phyloP scores from a whole-genome alignment of 2,797 vertebrate genomes.

The Merluccius polli region DNA sequence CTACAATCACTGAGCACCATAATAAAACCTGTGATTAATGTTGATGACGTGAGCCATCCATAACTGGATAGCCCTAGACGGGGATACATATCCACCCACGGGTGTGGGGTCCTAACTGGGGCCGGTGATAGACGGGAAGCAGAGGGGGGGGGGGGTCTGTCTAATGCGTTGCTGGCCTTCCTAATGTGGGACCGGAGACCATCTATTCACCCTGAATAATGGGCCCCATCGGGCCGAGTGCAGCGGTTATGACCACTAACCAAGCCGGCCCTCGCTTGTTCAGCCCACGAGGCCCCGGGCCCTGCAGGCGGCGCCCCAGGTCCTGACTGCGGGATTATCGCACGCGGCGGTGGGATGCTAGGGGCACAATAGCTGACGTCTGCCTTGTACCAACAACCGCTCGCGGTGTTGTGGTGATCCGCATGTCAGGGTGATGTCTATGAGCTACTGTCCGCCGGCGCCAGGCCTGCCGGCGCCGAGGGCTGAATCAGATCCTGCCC shows the following conservation, averaged over 20 bases:
- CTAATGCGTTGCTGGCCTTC: constrained; percentile 19
- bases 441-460: too few relatives aligned
- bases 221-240: constrained; percentile 28
- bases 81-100: neutral
- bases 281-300: constrained; percentile 36
- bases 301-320: constrained; percentile 21
- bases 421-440: constrained; percentile 29
- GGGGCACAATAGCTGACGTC: constrained; percentile 38
- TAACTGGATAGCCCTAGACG: neutral
- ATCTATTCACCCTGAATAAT: constrained; percentile 47
- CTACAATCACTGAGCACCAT: neutral
- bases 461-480: constrained; percentile 30
- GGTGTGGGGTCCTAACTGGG: too few relatives aligned
- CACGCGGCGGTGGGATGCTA: constrained; percentile 6
- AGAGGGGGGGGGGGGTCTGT: too few relatives aligned
- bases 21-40: neutral
- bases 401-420: constrained; percentile 49
- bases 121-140: too few relatives aligned
- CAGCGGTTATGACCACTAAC: constrained; percentile 48
- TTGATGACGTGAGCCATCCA: neutral
- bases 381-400: constrained; percentile 51
- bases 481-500: constrained; percentile 69
- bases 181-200: constrained; percentile 26
- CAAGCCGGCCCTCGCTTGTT: constrained; percentile 41
- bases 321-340: too few relatives aligned